phyloP scores from a whole-genome alignment of 2,888 invertebrate species.

The Rhingia campestris region DNA sequence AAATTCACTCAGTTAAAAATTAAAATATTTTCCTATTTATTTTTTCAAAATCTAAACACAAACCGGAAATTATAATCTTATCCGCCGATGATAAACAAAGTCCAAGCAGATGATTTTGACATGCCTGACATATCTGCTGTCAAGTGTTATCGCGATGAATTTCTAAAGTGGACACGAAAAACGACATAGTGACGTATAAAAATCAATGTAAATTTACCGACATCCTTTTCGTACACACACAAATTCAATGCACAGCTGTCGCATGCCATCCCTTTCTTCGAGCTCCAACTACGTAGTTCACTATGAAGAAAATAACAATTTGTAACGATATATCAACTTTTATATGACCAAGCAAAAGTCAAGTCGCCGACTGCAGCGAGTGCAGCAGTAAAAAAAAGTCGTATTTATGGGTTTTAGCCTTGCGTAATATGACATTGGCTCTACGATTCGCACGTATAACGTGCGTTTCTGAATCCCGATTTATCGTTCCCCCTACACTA shows the following conservation, averaged over 20 bases:
- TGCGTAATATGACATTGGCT: constrained; percentile 77
- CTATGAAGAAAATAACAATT: constrained; percentile 7
- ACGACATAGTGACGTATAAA: no score
- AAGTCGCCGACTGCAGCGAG: constrained; percentile 1
- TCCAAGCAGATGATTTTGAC: neutral
- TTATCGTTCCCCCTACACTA: constrained; percentile 16
- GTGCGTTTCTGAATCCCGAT: constrained; percentile 51
- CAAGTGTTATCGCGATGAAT: no score
- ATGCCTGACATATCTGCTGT: neutral
- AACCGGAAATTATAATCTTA: no score
- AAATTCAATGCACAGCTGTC: no score
- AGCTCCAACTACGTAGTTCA: neutral
- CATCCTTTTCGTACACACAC: no score
- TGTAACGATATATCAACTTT: neutral
- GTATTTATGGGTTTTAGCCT: constrained; percentile 50
- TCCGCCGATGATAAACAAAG: neutral
- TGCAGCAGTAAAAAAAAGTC: constrained; percentile 8
- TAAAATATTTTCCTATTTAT: no score
- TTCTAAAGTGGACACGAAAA: no score
- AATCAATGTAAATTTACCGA: no score
- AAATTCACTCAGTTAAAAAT: no score
- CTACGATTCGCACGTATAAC: constrained; percentile 77
- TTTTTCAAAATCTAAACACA: no score
- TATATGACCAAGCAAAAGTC: constrained; percentile 14
- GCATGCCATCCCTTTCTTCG: neutral